Percentiles rank a stretch among this genome's conserved stretches.
phyloP scores from a whole-genome alignment of 2,797 vertebrate genomes.

The Apogon hyalosoma region DNA sequence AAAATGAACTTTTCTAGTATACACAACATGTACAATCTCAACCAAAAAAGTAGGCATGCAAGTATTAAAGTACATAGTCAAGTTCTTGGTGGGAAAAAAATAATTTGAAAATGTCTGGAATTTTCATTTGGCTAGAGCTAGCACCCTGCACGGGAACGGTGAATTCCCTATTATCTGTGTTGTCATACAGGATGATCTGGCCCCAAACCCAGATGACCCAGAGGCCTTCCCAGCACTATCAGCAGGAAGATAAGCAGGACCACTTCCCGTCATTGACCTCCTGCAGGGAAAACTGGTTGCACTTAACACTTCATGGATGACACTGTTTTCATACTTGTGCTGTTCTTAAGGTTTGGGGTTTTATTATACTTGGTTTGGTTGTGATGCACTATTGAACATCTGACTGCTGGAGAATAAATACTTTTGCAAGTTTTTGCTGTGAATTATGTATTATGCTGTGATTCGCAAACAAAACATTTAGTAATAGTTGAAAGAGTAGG shows the following conservation, averaged over 20 bases:
- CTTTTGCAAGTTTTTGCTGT: conserved; percentile 58
- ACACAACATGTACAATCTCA: no score
- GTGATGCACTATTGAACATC: conserved; percentile 48
- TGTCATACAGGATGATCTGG: conserved; percentile 53
- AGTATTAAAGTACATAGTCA: no score
- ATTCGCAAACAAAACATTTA: no score
- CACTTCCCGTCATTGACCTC: conserved; percentile 7
- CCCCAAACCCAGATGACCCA: conserved; percentile 95
- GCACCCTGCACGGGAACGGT: no score
- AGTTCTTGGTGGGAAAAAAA: no score
- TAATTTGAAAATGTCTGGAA: no score
- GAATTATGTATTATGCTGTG: background rate
- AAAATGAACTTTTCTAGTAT: no score
- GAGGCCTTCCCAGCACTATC: conserved; percentile 97
- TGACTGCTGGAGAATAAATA: conserved; percentile 64
- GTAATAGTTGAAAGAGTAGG: no score
- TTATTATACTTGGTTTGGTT: conserved; percentile 46
- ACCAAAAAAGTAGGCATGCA: no score
- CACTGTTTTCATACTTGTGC: conserved; percentile 47
- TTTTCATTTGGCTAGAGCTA: no score
- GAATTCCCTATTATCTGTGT: background rate
- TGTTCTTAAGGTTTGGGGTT: conserved; percentile 62
- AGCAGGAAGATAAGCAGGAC: conserved; percentile 56
- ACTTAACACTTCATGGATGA: conserved; percentile 35
- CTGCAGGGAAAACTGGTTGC: conserved; percentile 47